Base-by-base conservation (phyloP, 2,888 invertebrate species). In the Limnephilus lunatus region DNA sequence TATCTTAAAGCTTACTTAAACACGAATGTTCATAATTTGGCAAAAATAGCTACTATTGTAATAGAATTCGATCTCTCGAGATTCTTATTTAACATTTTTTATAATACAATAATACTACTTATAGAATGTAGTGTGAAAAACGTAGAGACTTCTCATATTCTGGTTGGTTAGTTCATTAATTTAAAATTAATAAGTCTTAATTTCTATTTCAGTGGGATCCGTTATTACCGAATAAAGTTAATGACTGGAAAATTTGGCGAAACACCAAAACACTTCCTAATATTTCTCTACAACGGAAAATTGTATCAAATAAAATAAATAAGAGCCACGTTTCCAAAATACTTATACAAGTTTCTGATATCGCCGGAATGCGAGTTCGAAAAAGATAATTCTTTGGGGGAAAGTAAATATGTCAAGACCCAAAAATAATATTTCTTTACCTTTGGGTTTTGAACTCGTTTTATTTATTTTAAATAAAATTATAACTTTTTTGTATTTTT, bases 271-370 rank as follows among this genome's bases (percentile, higher is more conserved):
- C 83, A 44, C 48, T 87, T 87, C 39, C 3, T 87, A 87, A 87
- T 30, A 87, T 87, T 31, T 44, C 9, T 68, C 5, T 25, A 68
- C 68, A 68, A 68, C 25, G 68, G 25, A 89, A 89, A 89, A 89
- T 44, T 7, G 81, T 90, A 19, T 39, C n/a, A 12, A 82, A n/a
- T 35, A 81, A 80, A 89, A 89, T 89, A 81, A 89, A n/a, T 25
- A 68, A 19, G 35, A 12, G 81, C 32, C 86, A 68, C 48, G 81
- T 44, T 39, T 91, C 68, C 31, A 81, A 44, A 85, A 85, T 91
- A 91, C 86, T 91, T 86, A 86, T 53, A 81, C 35, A 91, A 53
- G 86, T 48, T n/a, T 86, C n/a, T 48, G 30, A 48, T 48, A 39
- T 86, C n/a, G 86, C 86, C 14, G n/a, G 86, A 86, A 48, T 25